Evolutionary conservation across 1,140 invertebrate species (phyloP), one percentile per base, ranked within the genome.

Genomic region (Camponotus pennsylvanicus): DNA sequence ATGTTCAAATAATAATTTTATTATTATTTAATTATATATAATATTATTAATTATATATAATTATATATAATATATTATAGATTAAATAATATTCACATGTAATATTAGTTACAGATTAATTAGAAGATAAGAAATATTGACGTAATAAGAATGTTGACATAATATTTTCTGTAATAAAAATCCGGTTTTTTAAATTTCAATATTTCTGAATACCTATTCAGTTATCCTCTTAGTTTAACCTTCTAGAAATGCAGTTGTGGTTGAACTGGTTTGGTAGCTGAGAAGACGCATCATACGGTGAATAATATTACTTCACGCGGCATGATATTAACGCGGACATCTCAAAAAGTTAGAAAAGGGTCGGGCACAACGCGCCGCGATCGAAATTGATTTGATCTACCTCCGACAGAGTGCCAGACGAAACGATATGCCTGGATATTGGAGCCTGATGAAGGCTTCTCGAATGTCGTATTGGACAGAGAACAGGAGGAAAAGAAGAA

Each of bases 361-460:
- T 73, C 85, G 63, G 52, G 32, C 21, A 18, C 15, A 37, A 8
- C 61, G 64, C 67, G 49, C 59, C 85, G 42, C 59, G 86, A 79
- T 76, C 86, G 80, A 85, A 66, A 79, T 90, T 85, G 82, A 90
- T 90, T 85, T 86, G 83, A 86, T 89, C 63, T 69, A 61, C 82
- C 49, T 63, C 69, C 34, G 86, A 80, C 55, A 75, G 82, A 79
- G 69, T 85, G 83, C 42, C 69, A 63, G 57, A 61, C 57, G 42
- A 76, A 70, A 78, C 88, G 71, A 59, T 82, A 69, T 34, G 73
- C 69, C 77, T 86, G 76, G 77, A 90, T 82, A 90, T 90, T 78
- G 76, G 80, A 52, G 57, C 66, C 49, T 83, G 86, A 90, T 78
- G 89, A 90, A 86, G 89, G 89, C 89, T 90, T 90, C 89, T 90